Evolutionary conservation across 1,140 invertebrate genomes (phyloP).

Genomic region (Bombus haemorrhoidalis): DNA sequence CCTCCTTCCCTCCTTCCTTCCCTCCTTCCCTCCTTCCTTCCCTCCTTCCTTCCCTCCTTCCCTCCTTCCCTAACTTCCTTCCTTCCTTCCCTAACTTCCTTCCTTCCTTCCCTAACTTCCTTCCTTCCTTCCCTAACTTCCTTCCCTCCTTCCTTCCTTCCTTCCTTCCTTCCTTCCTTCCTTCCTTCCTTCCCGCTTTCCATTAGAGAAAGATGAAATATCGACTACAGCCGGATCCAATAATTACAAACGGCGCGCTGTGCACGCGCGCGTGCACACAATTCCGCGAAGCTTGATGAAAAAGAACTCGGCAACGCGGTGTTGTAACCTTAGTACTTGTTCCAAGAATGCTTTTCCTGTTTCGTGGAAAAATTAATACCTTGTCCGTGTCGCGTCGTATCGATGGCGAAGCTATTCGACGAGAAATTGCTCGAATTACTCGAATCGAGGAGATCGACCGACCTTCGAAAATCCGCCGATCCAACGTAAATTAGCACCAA

Average conservation of each 20-base stretch:
- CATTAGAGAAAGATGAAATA: constrained; percentile 41
- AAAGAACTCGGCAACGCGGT: constrained; percentile 4
- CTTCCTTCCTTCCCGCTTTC: neutral
- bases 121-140: too few species aligned
- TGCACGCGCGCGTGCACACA: neutral
- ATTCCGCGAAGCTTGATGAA: constrained; percentile 35
- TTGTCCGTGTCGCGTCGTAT: neutral
- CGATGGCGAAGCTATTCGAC: neutral
- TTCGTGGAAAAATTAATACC: constrained; percentile 13
- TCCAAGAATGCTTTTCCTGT: constrained; percentile 18
- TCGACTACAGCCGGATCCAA: constrained; percentile 33
- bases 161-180: too few species aligned
- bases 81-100: too few species aligned
- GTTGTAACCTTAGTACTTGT: constrained; percentile 38
- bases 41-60: too few species aligned
- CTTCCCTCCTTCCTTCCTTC: too few species aligned
- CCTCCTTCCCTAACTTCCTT: too few species aligned
- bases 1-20: too few species aligned
- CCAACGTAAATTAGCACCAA: too few species aligned
- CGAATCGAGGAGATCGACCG: neutral
- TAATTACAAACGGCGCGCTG: constrained; percentile 24
- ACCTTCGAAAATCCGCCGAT: neutral
- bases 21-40: fast-evolving
- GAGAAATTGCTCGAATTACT: neutral
- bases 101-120: too few species aligned